phyloP scores from a whole-genome alignment of 2,113 vertebrate genomes.

The Macquaria australasica region DNA sequence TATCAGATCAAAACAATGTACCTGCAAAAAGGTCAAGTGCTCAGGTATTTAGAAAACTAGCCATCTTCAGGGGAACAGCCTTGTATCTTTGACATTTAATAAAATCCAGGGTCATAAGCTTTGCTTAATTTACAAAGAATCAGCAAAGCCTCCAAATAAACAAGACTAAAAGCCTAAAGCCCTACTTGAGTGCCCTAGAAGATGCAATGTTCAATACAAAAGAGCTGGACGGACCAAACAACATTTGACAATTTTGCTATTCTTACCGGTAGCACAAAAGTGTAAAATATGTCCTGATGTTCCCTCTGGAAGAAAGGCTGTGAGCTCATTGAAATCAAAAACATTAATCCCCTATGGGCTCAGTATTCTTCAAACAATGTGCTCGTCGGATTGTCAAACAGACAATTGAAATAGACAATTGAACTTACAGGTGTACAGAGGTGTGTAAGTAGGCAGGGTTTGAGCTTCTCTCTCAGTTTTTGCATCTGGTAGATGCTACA shows the following conservation, averaged over 20 bases:
- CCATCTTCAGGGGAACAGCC: background rate
- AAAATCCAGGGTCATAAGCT: background rate
- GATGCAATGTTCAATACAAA: background rate
- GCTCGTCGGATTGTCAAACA: too few relatives aligned
- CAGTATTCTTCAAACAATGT: too few relatives aligned
- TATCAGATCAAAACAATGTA: slow-evolving; percentile 16
- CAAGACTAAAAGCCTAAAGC: background rate
- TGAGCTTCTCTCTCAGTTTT: too few relatives aligned
- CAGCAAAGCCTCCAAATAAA: background rate
- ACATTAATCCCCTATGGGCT: background rate
- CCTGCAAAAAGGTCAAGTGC: slow-evolving; percentile 23
- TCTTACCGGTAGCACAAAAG: background rate
- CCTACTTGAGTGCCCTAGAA: background rate
- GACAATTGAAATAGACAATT: too few relatives aligned
- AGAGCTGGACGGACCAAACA: background rate
- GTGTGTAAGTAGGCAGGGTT: too few relatives aligned
- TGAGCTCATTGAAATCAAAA: background rate
- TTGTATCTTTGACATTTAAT: background rate
- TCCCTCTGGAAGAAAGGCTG: background rate
- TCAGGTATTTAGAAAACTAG: background rate
- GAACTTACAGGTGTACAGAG: too few relatives aligned
- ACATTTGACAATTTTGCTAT: too few relatives aligned
- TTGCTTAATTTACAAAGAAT: background rate
- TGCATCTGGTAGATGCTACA: too few relatives aligned
- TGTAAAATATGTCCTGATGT: background rate